Conservation (phyloP, 2,888 invertebrate species). For the Iphiclides podalirius region DNA sequence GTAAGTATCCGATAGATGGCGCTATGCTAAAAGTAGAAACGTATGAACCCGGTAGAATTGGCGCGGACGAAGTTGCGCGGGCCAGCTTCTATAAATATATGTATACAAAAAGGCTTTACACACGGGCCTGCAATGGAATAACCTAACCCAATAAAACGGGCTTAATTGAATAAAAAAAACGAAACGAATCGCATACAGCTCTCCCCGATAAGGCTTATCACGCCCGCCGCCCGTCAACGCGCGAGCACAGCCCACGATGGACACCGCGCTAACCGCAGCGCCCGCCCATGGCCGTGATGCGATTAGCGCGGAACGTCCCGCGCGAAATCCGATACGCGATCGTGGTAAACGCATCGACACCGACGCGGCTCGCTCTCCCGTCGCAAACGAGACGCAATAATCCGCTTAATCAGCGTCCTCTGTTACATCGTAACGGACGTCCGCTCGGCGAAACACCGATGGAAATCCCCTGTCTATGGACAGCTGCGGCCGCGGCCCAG, state of each 20-base stretch:
- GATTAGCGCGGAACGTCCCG: constrained; percentile 37
- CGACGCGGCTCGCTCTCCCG: neutral
- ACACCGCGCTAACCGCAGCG: constrained; percentile 11
- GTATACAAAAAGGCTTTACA: too few relatives aligned
- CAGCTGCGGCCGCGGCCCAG: too few relatives aligned
- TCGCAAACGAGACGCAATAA: neutral
- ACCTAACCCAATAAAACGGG: too few relatives aligned
- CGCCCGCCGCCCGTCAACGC: neutral
- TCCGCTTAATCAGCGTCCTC: neutral
- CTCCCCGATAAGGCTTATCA: neutral
- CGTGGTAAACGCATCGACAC: neutral
- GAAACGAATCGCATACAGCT: neutral
- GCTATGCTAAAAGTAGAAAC: too few relatives aligned
- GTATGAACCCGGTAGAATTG: too few relatives aligned
- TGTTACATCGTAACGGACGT: neutral
- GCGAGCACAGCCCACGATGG: neutral
- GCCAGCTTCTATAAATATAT: too few relatives aligned
- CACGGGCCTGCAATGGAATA: too few relatives aligned
- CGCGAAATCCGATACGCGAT: constrained; percentile 19
- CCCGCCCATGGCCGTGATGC: constrained; percentile 26
- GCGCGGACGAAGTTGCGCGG: too few relatives aligned
- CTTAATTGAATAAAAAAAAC: neutral
- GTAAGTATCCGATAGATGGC: too few relatives aligned
- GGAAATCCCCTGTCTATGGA: too few relatives aligned
- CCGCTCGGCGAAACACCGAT: too few relatives aligned